Conservation (phyloP, 2,113 vertebrate genomes). For the Ahaetulla prasina region DNA sequence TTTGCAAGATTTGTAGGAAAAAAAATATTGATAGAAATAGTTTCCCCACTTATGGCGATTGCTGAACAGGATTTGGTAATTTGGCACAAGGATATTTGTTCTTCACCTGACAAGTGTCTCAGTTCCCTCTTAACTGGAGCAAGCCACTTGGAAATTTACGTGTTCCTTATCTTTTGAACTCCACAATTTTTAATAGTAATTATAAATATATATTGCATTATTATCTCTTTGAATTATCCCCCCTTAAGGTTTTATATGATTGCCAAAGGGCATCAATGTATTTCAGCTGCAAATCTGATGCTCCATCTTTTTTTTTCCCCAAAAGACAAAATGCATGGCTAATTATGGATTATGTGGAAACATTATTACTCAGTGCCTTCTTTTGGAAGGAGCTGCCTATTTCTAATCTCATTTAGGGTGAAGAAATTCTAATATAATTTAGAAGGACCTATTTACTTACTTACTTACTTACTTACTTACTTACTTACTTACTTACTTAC, state of each 20-base stretch:
- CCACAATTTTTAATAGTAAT: not conserved
- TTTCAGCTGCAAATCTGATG: not conserved
- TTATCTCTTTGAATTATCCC: not conserved
- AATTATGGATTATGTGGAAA: not conserved
- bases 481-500: too few species aligned
- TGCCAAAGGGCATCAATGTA: not conserved
- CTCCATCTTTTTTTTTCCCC: not conserved
- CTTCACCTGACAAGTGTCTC: not conserved
- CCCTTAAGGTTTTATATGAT: not conserved
- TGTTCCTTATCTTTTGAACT: too few species aligned
- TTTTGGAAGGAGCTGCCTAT: not conserved
- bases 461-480: too few species aligned
- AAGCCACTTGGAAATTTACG: not conserved
- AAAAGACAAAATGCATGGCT: not conserved
- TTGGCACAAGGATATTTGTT: not conserved
- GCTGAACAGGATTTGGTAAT: constrained; percentile 23
- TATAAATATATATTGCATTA: not conserved
- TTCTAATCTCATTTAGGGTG: not conserved
- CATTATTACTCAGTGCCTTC: not conserved
- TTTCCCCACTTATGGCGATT: not conserved
- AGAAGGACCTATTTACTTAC: not conserved
- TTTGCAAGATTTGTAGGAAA: constrained; percentile 12
- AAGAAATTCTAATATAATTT: not conserved
- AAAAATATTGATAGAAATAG: not conserved
- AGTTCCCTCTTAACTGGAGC: not conserved